Percentiles rank a stretch among this genome's conserved stretches.
phyloP scores from a whole-genome alignment of 1,140 invertebrate species.

The Heterodera carotae region DNA sequence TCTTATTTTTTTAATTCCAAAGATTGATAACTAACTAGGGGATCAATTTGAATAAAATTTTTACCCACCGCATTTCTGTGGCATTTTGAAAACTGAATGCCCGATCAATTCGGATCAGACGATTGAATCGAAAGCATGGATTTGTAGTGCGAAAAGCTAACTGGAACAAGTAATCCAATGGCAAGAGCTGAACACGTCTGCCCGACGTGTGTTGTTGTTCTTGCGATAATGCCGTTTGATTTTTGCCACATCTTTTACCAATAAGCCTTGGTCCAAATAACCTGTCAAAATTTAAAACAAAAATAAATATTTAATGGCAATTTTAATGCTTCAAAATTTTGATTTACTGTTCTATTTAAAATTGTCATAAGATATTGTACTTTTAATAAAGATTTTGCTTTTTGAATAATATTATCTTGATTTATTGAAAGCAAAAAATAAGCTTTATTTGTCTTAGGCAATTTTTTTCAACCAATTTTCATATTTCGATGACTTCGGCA shows the following conservation, averaged over 20 bases:
- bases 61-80: slow-evolving; percentile 24
- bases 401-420: too few species aligned
- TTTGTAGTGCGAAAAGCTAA: slow-evolving; percentile 15
- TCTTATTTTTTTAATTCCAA: too few species aligned
- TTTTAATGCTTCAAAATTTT: neutral
- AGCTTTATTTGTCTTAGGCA: too few species aligned
- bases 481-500: too few species aligned
- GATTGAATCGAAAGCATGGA: slow-evolving; percentile 19
- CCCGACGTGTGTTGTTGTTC: neutral
- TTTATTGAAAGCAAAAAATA: too few species aligned
- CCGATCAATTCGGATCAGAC: slow-evolving; percentile 12
- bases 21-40: too few species aligned
- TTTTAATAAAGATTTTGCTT: too few species aligned
- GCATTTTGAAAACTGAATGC: slow-evolving; percentile 3
- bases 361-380: too few species aligned
- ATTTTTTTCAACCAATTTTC: too few species aligned
- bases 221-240: neutral
- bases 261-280: slow-evolving; percentile 22
- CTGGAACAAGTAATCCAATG: slow-evolving; percentile 12
- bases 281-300: slow-evolving; percentile 7
- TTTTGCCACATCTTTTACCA: slow-evolving; percentile 20
- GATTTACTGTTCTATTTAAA: too few species aligned
- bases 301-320: neutral
- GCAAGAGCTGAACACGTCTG: slow-evolving; percentile 9
- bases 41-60: too few species aligned